A percentile compares a stretch with the other conserved stretches of the same genome.
These are phyloP conservation scores for Chaetura pelagica DNA, from an alignment of 2,113 vertebrate genomes.

Conservation along the genomic window DNA sequence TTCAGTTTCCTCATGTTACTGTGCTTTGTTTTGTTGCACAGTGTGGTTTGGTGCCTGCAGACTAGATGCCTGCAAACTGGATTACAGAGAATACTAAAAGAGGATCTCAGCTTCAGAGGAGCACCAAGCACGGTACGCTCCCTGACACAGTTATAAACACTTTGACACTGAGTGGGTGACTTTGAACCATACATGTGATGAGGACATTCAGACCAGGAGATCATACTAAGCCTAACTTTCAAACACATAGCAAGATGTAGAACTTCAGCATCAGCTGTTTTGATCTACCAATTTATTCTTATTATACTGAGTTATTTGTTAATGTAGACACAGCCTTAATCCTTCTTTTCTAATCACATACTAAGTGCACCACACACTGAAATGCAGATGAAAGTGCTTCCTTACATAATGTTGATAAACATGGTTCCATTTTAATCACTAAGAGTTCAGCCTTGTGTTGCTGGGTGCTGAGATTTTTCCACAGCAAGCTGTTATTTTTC, in stretches of 20 bases:
- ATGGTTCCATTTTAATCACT: background rate
- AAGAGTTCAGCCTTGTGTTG: background rate
- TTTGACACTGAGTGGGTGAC: background rate
- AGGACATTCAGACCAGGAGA: background rate
- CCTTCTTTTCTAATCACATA: background rate
- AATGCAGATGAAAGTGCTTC: background rate
- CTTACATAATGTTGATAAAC: background rate
- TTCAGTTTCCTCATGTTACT: background rate
- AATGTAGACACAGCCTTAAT: background rate
- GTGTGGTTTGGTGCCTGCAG: background rate
- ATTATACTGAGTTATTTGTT: slow-evolving; percentile 11
- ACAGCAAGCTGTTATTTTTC: background rate
- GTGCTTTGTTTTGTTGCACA: background rate
- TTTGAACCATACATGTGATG: background rate
- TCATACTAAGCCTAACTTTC: background rate
- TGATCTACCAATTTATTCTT: background rate
- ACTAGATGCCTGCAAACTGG: background rate
- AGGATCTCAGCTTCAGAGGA: background rate
- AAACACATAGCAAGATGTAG: background rate
- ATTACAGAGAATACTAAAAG: background rate
- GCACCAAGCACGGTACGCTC: background rate
- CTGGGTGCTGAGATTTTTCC: background rate
- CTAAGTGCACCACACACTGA: background rate
- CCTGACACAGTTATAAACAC: background rate
- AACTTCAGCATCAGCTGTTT: background rate